These are phyloP conservation scores for Rhorus exstirpatorius DNA, from an alignment of 2,888 invertebrate genomes.

Conservation along the genomic window DNA sequence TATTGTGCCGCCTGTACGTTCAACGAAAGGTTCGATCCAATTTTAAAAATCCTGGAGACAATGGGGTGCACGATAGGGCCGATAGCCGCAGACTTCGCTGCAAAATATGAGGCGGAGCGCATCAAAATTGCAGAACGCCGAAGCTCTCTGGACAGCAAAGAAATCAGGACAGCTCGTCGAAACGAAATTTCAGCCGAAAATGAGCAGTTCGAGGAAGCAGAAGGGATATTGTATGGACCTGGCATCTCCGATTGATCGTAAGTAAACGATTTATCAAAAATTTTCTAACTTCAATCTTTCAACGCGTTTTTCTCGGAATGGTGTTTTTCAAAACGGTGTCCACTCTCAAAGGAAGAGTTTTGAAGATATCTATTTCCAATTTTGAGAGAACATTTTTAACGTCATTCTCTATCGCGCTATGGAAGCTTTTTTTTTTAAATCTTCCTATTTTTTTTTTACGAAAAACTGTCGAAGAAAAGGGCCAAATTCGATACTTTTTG, in stretches of 20 bases:
- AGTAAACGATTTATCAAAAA: constrained; percentile 61
- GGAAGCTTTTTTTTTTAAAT: no score
- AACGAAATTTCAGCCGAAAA: constrained; percentile 42
- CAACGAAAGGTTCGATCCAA: constrained; percentile 38
- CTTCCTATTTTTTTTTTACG: no score
- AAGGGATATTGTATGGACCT: constrained; percentile 68
- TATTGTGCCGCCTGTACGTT: constrained; percentile 28
- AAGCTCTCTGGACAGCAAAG: constrained; percentile 53
- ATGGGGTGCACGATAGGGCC: constrained; percentile 66
- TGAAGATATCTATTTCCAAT: no score
- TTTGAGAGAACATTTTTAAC: no score
- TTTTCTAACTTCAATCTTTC: constrained; percentile 53
- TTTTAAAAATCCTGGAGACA: constrained; percentile 66
- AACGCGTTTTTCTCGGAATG: constrained; percentile 64
- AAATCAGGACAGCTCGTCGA: constrained; percentile 55
- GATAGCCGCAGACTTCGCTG: constrained; percentile 49
- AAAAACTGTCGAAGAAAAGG: no score
- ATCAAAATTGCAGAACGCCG: constrained; percentile 53
- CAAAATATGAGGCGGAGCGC: constrained; percentile 55
- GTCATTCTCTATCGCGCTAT: no score
- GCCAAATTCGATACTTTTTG: no score
- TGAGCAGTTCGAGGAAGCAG: constrained; percentile 55
- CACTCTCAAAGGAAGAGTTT: no score
- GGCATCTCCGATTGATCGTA: constrained; percentile 69
- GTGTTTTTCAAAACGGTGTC: no score